These are phyloP conservation scores for Arrhopalites spinosus DNA, from an alignment of 2,888 invertebrate species.

Conservation along the genomic window DNA sequence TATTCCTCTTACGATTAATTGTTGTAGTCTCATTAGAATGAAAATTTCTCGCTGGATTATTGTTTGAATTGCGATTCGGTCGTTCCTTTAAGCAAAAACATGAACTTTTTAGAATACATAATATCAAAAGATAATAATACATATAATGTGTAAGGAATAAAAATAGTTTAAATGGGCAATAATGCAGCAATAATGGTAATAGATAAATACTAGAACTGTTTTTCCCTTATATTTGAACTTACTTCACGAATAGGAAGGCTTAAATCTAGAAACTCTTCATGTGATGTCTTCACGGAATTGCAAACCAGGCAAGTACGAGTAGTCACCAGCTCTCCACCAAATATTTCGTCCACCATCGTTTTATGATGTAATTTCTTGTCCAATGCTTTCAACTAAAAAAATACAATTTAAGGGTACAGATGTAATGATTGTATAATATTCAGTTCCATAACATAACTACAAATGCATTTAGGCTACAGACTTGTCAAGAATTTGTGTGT, in stretches of 20 bases:
- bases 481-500: too few relatives aligned
- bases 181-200: too few relatives aligned
- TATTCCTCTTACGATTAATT: slow-evolving; percentile 26
- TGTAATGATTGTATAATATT: too few relatives aligned
- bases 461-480: too few relatives aligned
- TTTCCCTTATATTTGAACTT: too few relatives aligned
- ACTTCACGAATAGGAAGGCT: slow-evolving; percentile 78
- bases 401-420: too few relatives aligned
- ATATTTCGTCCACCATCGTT: slow-evolving; percentile 77
- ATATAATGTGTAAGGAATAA: too few relatives aligned
- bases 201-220: too few relatives aligned
- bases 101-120: too few relatives aligned
- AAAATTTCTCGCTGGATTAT: not conserved
- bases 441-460: too few relatives aligned
- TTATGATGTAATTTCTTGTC: slow-evolving; percentile 58
- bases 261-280: slow-evolving; percentile 92
- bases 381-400: slow-evolving; percentile 52
- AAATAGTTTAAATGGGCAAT: too few relatives aligned
- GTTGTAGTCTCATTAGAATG: slow-evolving; percentile 13
- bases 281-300: slow-evolving; percentile 79
- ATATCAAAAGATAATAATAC: too few relatives aligned
- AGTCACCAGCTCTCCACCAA: slow-evolving; percentile 90
- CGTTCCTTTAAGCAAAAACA: not conserved
- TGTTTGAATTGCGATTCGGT: not conserved
- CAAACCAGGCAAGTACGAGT: slow-evolving; percentile 89